A percentile compares a stretch with the other conserved stretches of the same genome.
Evolutionary conservation across 2,888 invertebrate species (phyloP).

Genomic region (Amphipyra tragopoginis): DNA sequence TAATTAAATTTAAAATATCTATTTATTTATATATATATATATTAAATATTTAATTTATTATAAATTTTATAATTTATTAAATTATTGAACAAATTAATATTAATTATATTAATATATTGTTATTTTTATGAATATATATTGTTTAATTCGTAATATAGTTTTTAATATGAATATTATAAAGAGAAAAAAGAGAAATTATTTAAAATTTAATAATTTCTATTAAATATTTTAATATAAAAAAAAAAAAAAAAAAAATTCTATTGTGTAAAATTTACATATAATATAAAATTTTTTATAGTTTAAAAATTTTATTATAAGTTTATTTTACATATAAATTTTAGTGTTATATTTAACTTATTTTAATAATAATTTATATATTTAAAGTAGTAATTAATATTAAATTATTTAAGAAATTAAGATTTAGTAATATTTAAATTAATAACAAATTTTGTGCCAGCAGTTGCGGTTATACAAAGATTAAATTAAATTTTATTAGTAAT

Average conservation of each 20-base stretch:
- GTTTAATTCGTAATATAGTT: slow-evolving; percentile 48
- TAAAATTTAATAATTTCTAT: slow-evolving; percentile 60
- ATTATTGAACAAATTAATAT: slow-evolving; percentile 57
- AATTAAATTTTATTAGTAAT: slow-evolving; percentile 88
- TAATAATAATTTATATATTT: slow-evolving; percentile 72
- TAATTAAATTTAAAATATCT: slow-evolving; percentile 37
- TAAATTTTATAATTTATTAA: slow-evolving; percentile 60
- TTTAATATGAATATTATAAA: slow-evolving; percentile 65
- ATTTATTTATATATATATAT: slow-evolving; percentile 53
- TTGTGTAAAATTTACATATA: slow-evolving; percentile 63
- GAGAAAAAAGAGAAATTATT: slow-evolving; percentile 54
- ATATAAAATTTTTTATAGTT: slow-evolving; percentile 86
- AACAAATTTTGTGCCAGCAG: slow-evolving; percentile 92
- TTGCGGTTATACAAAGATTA: slow-evolving; percentile 92
- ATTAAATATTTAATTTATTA: slow-evolving; percentile 60
- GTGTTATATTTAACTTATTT: slow-evolving; percentile 79
- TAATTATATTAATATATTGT: slow-evolving; percentile 57
- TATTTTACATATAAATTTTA: slow-evolving; percentile 90
- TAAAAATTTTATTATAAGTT: slow-evolving; percentile 84
- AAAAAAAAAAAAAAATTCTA: slow-evolving; percentile 80
- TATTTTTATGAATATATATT: slow-evolving; percentile 56
- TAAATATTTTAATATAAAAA: slow-evolving; percentile 64
- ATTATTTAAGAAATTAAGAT: slow-evolving; percentile 90
- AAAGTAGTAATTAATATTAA: slow-evolving; percentile 86
- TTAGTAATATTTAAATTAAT: slow-evolving; percentile 90